Percentiles rank a stretch among this genome's conserved stretches.
These are phyloP conservation scores for Volucella inanis DNA, from an alignment of 2,888 invertebrate genomes.

Conservation along the genomic window DNA sequence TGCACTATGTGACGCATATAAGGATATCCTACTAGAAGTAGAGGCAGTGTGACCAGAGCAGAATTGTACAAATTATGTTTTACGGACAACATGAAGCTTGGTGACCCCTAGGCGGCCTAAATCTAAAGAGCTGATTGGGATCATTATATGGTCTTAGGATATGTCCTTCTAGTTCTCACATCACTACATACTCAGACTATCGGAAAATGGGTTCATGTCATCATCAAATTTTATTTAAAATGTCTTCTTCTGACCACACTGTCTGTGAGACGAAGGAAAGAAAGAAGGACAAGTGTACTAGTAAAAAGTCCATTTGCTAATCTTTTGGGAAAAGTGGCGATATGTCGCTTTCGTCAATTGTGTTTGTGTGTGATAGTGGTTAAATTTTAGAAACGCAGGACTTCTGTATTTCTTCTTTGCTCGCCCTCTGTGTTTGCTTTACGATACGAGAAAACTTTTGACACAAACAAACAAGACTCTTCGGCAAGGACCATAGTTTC, in stretches of 20 bases:
- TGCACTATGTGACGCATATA: constrained; percentile 3
- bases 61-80: too few relatives aligned
- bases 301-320: constrained; percentile 71
- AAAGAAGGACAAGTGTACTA: constrained; percentile 21
- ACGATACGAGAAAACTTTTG: constrained; percentile 56
- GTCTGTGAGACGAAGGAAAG: not conserved
- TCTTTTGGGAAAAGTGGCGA: constrained; percentile 57
- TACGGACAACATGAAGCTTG: too few relatives aligned
- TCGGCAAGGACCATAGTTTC: constrained; percentile 19
- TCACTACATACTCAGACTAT: too few relatives aligned
- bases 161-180: too few relatives aligned
- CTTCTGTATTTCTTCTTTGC: constrained; percentile 20
- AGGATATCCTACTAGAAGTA: too few relatives aligned
- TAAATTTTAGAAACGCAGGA: constrained; percentile 56
- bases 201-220: too few relatives aligned
- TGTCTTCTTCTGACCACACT: too few relatives aligned
- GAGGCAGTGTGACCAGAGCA: too few relatives aligned
- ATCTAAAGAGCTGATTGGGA: too few relatives aligned
- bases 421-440: constrained; percentile 22
- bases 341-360: constrained; percentile 23
- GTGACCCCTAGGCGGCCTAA: too few relatives aligned
- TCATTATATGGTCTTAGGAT: too few relatives aligned
- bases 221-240: too few relatives aligned
- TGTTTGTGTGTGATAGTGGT: constrained; percentile 35
- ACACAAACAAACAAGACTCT: constrained; percentile 59